Evolutionary conservation across 2,797 vertebrate species (phyloP), one percentile per base, ranked within the genome.

Genomic region (Hemitrygon akajei): DNA sequence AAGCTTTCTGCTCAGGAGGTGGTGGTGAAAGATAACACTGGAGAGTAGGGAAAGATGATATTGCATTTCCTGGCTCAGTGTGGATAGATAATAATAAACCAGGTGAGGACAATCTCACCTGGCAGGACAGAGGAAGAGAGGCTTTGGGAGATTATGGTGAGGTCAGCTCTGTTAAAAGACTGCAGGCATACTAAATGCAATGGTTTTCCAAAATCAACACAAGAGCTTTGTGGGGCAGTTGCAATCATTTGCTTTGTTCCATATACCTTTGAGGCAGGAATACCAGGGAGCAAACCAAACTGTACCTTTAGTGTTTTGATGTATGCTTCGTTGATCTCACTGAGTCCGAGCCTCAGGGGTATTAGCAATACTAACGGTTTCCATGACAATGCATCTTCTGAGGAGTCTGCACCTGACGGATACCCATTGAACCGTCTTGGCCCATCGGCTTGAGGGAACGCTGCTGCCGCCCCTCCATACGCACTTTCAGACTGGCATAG

Each of bases 261-360:
- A 69, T 12, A 92, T 66, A 47, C 34, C 73, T 73, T 25, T 27
- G 37, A 9, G 10, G 47, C 47, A 47, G 82, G 34, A 75, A 11
- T 73, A 4, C 27, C n/a, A 25, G 69, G 25, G 11, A 27, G 63
- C 9, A 30, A 82, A 34, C 58, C 10, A 40, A 93, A 47, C 80
- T 94, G 94, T 95, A 99, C 99, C 98, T 99, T 99, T 82, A 99
- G 97, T 0, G 98, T 99, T 96, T 98, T 98, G 91, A 99, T 98
- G 58, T 99, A 99, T 94, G 98, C 98, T 96, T 98, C 98, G 1
- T 99, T 99, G 95, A 99, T 99, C 80, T 99, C 98, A 0, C 97
- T 99, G 94, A 99, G 98, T 91, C 99, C 99, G 79, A 99, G 97
- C 94, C 99, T 98, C 89, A 99, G 97, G 1, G 99, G 99, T 94